Evolutionary conservation across 2,113 vertebrate genomes (phyloP), one percentile per base, ranked within the genome.

Genomic region (Malurus alboscapulatus): DNA sequence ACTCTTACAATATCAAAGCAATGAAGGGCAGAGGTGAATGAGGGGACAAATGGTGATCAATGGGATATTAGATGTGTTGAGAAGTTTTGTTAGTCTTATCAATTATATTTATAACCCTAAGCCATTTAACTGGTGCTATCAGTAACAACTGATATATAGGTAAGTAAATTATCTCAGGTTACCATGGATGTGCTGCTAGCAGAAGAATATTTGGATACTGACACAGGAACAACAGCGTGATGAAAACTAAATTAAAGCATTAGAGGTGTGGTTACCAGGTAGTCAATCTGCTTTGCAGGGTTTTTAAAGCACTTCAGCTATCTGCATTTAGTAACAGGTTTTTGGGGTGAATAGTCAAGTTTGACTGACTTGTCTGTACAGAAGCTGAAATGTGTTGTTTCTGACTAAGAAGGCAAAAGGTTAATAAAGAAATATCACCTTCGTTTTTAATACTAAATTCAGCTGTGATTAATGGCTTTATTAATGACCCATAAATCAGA

Each of bases 91-190:
- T 97, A 92, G 84, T 93, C 97, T 93, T 96, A 94, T 94, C 96
- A 96, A 94, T 97, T 90, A 96, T 96, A 98, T 98, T 98, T 98
- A 98, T 98, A 97, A 96, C 97, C 88, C 69, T 66, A 78, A 96
- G 87, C 88, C 92, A 92, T 98, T 98, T 97, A 97, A 96, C 94
- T 80, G 87, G 59, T 92, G 92, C 94, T 76, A 45, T 88, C 79
- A 78, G 75, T 87, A 79, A 40, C 36, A 84, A 26, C 30, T 98
- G 97, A 98, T 98, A 88, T 93, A 98, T 98, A 91, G 96, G 92
- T 80, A 58, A 68, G 95, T 97, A 92, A 97, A 97, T 96, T 96
- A 97, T 97, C 97, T 96, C 92, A 11, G 48, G 42, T 73, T 92
- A 57, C 45, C 57, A 3, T n/a, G 38, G 15, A 0, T 45, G 47